These are phyloP conservation scores for Cyaniris semiargus DNA, from an alignment of 2,888 invertebrate species.

Conservation along the genomic window DNA sequence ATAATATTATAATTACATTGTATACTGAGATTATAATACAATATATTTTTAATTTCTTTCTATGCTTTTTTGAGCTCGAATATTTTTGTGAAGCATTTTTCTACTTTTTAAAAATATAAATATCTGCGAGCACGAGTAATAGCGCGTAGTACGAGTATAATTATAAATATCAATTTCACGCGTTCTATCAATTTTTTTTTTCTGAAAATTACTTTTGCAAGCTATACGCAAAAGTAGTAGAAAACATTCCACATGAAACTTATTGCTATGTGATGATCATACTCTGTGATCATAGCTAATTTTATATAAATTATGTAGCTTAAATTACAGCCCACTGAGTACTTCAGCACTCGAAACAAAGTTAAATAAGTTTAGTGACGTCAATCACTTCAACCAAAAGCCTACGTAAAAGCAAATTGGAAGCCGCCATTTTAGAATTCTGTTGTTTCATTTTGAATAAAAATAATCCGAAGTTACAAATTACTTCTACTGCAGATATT, in stretches of 20 bases:
- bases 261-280: neutral
- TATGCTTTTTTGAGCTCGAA: too few species aligned
- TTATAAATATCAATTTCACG: too few species aligned
- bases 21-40: neutral
- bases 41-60: too few species aligned
- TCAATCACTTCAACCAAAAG: conserved; percentile 20
- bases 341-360: neutral
- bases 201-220: too few species aligned
- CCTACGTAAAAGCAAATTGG: neutral
- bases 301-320: neutral
- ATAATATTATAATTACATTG: neutral
- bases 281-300: neutral
- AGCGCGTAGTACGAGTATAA: too few species aligned
- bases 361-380: conserved; percentile 11
- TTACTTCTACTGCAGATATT: too few species aligned
- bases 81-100: too few species aligned
- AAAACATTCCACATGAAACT: neutral
- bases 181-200: too few species aligned
- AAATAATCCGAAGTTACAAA: too few species aligned
- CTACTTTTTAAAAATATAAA: too few species aligned
- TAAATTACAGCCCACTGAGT: neutral
- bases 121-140: too few species aligned
- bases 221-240: neutral
- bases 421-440: neutral
- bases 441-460: neutral